Base-by-base conservation (phyloP, 1,140 invertebrate genomes). In the Diploscapter pachys region DNA sequence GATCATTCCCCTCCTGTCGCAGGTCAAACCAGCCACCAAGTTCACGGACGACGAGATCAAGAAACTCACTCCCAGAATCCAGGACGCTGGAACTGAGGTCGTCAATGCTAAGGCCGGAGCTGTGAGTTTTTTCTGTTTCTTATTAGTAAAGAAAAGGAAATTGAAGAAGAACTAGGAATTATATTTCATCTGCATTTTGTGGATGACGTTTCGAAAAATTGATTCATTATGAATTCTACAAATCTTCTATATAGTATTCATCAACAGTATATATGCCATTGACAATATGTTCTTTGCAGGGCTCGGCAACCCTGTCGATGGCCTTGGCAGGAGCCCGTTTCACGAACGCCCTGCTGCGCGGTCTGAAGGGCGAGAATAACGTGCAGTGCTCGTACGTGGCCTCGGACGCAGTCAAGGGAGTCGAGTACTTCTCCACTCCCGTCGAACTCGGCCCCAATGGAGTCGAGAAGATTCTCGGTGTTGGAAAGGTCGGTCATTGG, bases 271-370 rank as follows among this genome's bases (percentile, higher is more conserved):
- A 31, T 31, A 31, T 31, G 31, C 1, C 31, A 31, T 31, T 31
- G 31, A 31, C 31, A 31, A 6, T 3, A 78, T 80, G 67, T 72
- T 13, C 63, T 75, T n/a, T 85, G 11, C 74, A 89, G 88, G 96
- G 96, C 62, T 98, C 95, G 5, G 96, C 96, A 11, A 99, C 96
- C 2, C 89, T 99, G n/a, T 98, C 95, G 0, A 99, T 99, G 96
- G 96, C 96, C 0, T 96, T 91, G 87, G 96, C 96, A 72, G 96
- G 94, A 63, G 95, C 95, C 9, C 89, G 93, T 78, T 98, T 99
- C 86, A 90, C 92, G 62, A 68, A 81, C 11, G 78, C 81, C 13
- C 69, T 85, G 9, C 69, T 85, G 13, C 73, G 82, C n/a, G 84
- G 73, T 8, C 71, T 85, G 13, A 81, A 85, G 59, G 84, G 83